phyloP scores from a whole-genome alignment of 2,113 vertebrate genomes.

The Gymnogyps californianus region DNA sequence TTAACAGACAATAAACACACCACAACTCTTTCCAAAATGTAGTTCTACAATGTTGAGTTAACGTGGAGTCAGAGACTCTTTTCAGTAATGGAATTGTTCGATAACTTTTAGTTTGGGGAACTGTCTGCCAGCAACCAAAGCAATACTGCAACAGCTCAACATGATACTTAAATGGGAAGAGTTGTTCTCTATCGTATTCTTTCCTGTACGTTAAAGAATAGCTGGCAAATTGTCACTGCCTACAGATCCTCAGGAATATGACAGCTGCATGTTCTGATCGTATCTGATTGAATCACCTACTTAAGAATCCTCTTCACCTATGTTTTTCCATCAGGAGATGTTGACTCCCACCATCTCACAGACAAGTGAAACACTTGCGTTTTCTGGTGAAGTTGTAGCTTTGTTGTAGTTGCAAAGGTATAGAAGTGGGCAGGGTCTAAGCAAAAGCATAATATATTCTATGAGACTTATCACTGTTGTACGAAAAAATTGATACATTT shows the following conservation, averaged over 20 bases:
- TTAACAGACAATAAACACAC: not conserved
- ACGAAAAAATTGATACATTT: not conserved
- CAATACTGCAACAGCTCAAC: not conserved
- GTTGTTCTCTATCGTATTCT: not conserved
- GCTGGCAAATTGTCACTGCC: not conserved
- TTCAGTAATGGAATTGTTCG: not conserved
- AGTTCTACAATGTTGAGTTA: not conserved
- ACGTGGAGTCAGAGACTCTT: not conserved
- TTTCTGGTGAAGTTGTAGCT: not conserved
- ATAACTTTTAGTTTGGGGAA: not conserved
- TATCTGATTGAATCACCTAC: not conserved
- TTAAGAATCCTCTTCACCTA: not conserved
- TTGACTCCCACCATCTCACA: not conserved
- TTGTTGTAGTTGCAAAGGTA: not conserved
- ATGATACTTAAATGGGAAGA: not conserved
- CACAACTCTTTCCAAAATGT: not conserved
- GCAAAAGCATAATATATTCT: not conserved
- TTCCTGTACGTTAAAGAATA: not conserved
- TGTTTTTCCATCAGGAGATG: not conserved
- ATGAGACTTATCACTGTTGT: not conserved
- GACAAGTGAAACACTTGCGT: not conserved
- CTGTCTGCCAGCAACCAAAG: not conserved
- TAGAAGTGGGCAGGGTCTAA: not conserved
- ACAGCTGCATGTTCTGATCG: not conserved
- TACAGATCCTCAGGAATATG: not conserved